A percentile compares a stretch with the other conserved stretches of the same genome.
Evolutionary conservation across 2,113 vertebrate species (phyloP).

Genomic region (Polypterus senegalus): DNA sequence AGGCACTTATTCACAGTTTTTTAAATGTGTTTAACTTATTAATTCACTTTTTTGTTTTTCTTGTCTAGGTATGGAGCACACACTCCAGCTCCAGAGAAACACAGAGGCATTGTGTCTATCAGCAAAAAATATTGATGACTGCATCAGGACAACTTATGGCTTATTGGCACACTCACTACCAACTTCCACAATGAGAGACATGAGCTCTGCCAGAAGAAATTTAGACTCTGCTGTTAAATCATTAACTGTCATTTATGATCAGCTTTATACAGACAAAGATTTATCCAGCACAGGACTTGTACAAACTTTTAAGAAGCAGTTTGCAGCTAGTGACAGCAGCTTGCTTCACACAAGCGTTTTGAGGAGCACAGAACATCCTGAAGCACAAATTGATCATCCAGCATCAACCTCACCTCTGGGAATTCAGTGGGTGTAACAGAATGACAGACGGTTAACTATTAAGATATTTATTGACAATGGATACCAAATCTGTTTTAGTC

Average conservation of each 20-base stretch:
- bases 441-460: too few relatives aligned
- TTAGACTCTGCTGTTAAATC: constrained; percentile 49
- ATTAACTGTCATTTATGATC: constrained; percentile 34
- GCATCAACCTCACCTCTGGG: constrained; percentile 21
- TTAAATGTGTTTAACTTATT: too few relatives aligned
- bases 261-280: constrained; percentile 11
- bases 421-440: constrained; percentile 64
- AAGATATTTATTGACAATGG: too few relatives aligned
- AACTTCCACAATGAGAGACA: too few relatives aligned
- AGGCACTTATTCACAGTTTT: too few relatives aligned
- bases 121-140: constrained; percentile 37
- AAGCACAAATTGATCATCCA: not conserved
- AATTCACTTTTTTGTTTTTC: not conserved
- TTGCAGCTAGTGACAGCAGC: too few relatives aligned
- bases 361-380: too few relatives aligned
- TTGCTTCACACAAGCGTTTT: too few relatives aligned
- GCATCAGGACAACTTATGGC: constrained; percentile 20
- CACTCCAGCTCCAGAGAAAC: constrained; percentile 16
- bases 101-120: constrained; percentile 37
- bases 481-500: too few relatives aligned
- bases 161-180: not conserved
- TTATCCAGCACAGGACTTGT: constrained; percentile 7
- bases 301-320: too few relatives aligned
- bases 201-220: constrained; percentile 30
- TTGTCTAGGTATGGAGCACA: not conserved